Conservation (phyloP, 2,113 vertebrate genomes). For the Cathartes aura region DNA sequence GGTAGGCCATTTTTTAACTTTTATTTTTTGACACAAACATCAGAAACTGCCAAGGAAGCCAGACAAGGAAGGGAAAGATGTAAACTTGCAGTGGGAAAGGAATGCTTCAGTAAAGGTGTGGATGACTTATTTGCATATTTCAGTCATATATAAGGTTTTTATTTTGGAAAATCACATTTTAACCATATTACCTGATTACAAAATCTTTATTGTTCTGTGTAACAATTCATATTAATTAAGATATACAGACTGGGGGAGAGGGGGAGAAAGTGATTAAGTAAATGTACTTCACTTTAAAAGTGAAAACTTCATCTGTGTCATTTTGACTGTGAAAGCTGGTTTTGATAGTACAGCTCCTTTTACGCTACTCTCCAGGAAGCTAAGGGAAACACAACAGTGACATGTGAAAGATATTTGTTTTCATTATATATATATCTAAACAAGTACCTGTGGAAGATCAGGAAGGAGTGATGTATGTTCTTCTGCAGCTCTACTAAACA, state of each 20-base stretch:
- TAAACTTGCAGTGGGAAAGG: neutral
- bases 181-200: neutral
- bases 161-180: neutral
- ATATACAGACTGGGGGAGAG: neutral
- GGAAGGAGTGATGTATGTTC: neutral
- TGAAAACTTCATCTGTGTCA: neutral
- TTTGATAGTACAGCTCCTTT: neutral
- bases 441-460: neutral
- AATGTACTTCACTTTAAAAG: neutral
- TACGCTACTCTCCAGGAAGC: neutral
- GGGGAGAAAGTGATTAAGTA: neutral
- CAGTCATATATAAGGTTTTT: neutral
- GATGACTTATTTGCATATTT: neutral
- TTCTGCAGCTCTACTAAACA: neutral
- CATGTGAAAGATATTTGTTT: neutral
- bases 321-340: neutral
- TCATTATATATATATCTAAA: neutral
- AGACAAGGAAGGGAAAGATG: neutral
- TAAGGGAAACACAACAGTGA: neutral
- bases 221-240: neutral
- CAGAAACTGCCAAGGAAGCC: neutral
- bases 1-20: neutral
- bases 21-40: neutral
- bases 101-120: neutral
- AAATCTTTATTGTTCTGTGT: neutral